Conservation (phyloP, 2,797 vertebrate genomes). For the Phylloscopus collybita region DNA sequence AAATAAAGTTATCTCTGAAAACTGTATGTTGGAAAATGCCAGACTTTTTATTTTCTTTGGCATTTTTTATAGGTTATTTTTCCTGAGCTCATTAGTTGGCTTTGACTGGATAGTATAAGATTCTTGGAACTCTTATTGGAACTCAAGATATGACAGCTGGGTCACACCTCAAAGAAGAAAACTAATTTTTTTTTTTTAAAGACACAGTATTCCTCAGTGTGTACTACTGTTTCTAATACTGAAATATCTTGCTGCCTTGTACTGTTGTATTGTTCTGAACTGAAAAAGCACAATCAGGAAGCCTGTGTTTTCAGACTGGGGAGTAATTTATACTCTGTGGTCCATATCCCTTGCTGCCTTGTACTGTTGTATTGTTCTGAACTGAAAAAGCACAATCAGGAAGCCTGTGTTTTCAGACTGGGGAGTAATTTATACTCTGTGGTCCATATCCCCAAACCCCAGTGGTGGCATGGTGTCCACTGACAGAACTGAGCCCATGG, state of each 20-base stretch:
- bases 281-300: neutral
- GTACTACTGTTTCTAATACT: neutral
- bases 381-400: neutral
- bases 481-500: neutral
- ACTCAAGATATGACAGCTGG: neutral
- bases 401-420: neutral
- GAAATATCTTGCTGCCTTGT: neutral
- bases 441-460: neutral
- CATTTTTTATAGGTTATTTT: neutral
- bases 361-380: neutral
- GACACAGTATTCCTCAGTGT: neutral
- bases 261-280: neutral
- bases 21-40: neutral
- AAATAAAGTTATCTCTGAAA: neutral
- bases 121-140: neutral
- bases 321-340: neutral
- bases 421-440: neutral
- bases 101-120: neutral
- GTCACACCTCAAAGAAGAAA: neutral
- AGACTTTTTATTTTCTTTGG: neutral
- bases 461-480: neutral
- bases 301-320: neutral
- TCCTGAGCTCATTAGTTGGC: neutral
- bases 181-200: neutral
- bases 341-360: no score